Conservation (phyloP, 2,888 invertebrate species). For the Cantharis rustica region DNA sequence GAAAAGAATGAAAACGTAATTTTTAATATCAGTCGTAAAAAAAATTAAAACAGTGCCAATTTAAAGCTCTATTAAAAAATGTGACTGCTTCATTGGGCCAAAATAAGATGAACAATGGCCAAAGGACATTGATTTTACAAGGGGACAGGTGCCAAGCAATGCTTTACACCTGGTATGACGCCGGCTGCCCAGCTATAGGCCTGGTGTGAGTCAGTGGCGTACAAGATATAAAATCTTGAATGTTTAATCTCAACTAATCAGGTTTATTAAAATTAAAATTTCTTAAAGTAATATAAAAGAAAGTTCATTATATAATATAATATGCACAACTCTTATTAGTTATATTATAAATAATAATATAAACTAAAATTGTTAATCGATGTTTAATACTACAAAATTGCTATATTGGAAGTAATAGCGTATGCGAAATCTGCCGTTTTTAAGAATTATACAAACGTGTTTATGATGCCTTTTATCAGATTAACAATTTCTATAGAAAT, state of each 20-base stretch:
- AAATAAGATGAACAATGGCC: conserved; percentile 50
- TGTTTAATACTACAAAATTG: neutral
- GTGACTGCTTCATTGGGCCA: conserved; percentile 42
- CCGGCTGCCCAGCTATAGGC: conserved; percentile 47
- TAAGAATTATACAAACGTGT: neutral
- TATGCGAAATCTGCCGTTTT: neutral
- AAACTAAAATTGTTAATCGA: neutral
- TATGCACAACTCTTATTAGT: neutral
- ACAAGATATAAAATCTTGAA: conserved; percentile 15
- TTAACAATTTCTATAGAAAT: neutral
- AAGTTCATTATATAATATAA: neutral
- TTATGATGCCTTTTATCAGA: neutral
- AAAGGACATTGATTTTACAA: conserved; percentile 54
- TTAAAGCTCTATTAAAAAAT: conserved; percentile 23
- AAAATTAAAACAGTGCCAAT: conserved; percentile 11
- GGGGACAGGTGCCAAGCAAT: conserved; percentile 52
- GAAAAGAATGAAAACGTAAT: too few relatives aligned
- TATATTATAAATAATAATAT: neutral
- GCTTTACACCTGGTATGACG: conserved; percentile 53
- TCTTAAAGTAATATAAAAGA: neutral
- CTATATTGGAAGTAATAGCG: neutral
- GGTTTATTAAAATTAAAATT: neutral
- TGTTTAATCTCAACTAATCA: neutral
- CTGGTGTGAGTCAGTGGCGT: conserved; percentile 37
- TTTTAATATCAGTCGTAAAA: too few relatives aligned